Evolutionary conservation across 1,140 invertebrate species (phyloP).

Genomic region (Ceratina japonica): DNA sequence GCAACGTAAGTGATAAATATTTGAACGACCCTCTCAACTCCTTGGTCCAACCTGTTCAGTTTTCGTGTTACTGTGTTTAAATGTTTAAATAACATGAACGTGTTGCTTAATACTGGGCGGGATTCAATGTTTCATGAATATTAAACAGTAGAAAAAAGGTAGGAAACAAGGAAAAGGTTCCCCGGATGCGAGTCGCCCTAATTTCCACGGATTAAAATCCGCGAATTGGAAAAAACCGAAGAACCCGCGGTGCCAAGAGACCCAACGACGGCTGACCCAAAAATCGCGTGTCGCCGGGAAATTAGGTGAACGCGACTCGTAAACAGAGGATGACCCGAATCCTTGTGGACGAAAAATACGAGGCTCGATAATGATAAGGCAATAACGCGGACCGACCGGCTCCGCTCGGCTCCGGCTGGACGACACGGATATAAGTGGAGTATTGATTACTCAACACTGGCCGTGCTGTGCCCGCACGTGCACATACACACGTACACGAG

Average conservation of each 20-base stretch:
- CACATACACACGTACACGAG: constrained; percentile 4
- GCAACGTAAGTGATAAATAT: constrained; percentile 73
- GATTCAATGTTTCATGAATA: background rate
- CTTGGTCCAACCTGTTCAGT: background rate
- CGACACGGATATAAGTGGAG: constrained; percentile 60
- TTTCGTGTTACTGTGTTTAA: background rate
- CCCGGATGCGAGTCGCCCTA: too few species aligned
- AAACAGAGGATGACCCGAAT: constrained; percentile 29
- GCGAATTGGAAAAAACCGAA: too few species aligned
- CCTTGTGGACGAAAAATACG: constrained; percentile 55
- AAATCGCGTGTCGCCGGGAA: background rate
- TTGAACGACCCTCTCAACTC: background rate
- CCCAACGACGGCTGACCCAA: too few species aligned
- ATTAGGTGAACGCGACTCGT: constrained; percentile 26
- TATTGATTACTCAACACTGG: constrained; percentile 63
- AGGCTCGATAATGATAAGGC: constrained; percentile 64
- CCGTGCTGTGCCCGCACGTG: constrained; percentile 8
- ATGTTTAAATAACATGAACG: constrained; percentile 1
- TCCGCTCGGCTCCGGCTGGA: constrained; percentile 18
- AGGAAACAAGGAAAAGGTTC: background rate
- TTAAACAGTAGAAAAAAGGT: background rate
- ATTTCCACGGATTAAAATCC: too few species aligned
- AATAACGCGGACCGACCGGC: constrained; percentile 31
- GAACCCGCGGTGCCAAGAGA: too few species aligned
- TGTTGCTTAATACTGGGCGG: background rate